Conservation (phyloP, 2,888 invertebrate species). For the Amblyteles armatorius region DNA sequence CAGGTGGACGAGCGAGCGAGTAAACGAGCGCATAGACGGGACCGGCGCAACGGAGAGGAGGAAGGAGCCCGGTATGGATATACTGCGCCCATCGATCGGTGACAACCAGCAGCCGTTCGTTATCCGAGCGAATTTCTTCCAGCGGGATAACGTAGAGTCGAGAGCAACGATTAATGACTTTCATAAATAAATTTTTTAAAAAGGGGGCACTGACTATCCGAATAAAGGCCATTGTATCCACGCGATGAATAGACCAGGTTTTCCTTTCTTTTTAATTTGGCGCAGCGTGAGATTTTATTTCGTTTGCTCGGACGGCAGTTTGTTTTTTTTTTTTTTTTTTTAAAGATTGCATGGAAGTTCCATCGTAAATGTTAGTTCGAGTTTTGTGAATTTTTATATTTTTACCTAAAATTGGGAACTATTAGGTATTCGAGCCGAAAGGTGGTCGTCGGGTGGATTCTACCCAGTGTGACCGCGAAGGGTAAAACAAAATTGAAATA, state of each 20-base stretch:
- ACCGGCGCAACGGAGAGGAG: slow-evolving; percentile 6
- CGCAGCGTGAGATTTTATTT: neutral
- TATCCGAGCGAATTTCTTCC: slow-evolving; percentile 46
- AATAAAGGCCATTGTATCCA: neutral
- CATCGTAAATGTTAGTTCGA: neutral
- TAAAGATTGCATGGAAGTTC: neutral
- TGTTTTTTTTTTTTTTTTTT: neutral
- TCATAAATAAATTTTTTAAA: slow-evolving; percentile 36
- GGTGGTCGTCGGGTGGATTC: no score
- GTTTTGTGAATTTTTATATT: neutral
- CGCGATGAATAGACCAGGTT: neutral
- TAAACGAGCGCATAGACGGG: neutral
- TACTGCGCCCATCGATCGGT: slow-evolving; percentile 46
- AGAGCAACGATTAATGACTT: slow-evolving; percentile 28
- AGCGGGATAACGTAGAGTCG: slow-evolving; percentile 11
- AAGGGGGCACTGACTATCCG: neutral
- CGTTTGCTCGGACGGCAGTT: neutral
- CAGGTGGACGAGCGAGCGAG: slow-evolving; percentile 16
- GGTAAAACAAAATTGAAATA: no score
- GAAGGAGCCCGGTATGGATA: slow-evolving; percentile 19
- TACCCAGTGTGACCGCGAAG: no score
- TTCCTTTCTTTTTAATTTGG: neutral
- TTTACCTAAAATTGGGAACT: no score
- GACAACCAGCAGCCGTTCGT: slow-evolving; percentile 39
- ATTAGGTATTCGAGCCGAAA: no score